Conservation (phyloP, 2,113 vertebrate species). For the Perca flavescens region DNA sequence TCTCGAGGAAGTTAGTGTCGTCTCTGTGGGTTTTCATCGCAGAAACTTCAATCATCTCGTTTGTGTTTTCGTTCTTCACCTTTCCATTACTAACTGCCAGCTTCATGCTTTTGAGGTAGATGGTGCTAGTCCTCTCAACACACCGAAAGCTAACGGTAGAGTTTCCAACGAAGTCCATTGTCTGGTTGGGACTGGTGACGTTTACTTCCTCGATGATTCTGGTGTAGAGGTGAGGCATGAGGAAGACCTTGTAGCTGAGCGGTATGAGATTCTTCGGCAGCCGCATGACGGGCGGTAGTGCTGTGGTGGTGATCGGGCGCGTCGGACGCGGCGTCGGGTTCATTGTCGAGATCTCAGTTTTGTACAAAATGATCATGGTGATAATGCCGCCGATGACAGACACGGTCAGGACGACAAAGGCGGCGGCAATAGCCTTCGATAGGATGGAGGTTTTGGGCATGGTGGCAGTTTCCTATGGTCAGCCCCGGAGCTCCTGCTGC, state of each 20-base stretch:
- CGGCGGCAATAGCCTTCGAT: slow-evolving; percentile 84
- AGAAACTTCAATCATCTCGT: fast-evolving
- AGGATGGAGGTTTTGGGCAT: slow-evolving; percentile 86
- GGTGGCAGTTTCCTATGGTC: slow-evolving; percentile 25
- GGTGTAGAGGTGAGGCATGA: slow-evolving; percentile 81
- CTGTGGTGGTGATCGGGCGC: fast-evolving
- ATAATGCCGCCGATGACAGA: slow-evolving; percentile 83
- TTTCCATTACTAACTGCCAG: slow-evolving; percentile 68
- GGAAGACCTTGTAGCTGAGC: slow-evolving; percentile 80
- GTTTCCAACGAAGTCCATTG: slow-evolving; percentile 81
- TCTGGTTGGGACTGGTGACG: slow-evolving; percentile 58
- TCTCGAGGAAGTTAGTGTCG: slow-evolving; percentile 85
- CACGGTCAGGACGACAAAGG: slow-evolving; percentile 77
- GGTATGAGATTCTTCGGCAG: slow-evolving; percentile 85
- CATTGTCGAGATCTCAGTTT: slow-evolving; percentile 66
- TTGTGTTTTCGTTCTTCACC: background rate
- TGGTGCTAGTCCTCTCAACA: slow-evolving; percentile 66
- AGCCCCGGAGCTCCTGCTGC: background rate
- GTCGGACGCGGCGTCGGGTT: fast-evolving
- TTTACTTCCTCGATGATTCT: slow-evolving; percentile 17
- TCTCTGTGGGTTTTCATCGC: fast-evolving
- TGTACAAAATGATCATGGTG: slow-evolving; percentile 84
- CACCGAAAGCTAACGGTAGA: slow-evolving; percentile 81
- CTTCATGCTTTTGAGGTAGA: slow-evolving; percentile 90
- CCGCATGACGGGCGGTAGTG: slow-evolving; percentile 56